Evolutionary conservation across 2,113 vertebrate genomes (phyloP), one percentile per base, ranked within the genome.

Genomic region (Otis tarda): DNA sequence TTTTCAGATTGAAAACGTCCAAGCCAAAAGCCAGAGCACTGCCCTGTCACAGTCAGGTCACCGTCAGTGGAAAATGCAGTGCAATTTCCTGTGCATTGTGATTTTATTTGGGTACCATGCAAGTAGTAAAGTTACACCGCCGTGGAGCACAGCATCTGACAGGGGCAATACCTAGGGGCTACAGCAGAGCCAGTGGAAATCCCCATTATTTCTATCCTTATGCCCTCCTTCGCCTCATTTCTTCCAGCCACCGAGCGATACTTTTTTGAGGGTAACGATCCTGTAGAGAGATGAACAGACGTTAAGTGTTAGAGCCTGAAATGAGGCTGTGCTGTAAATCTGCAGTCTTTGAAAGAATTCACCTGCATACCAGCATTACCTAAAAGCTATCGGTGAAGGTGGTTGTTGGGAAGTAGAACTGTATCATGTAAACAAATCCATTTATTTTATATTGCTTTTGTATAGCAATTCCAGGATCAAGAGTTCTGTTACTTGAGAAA

Each of bases 401-500:
- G 33, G 89, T 86, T 87, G 60, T 14, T 87, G 28, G 73, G 65
- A 96, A 94, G 61, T 82, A 55, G 77, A 78, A 64, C 24, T 82
- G 45, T 57, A 65, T 64, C 69, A 17, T 69, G 41, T 79, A 89
- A 96, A 96, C 73, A 85, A 92, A 85, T 79, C 76, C 89, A 43
- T 90, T 93, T 95, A 76, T 96, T 91, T 87, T 77, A 67, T 88
- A 80, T 75, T 83, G 70, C 83, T 94, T 94, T 90, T 0, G 0
- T 61, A 31, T 71, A 84, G 82, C 53, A 47, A 80, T 94, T 93
- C 77, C 61, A 94, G 78, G 65, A 96, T 96, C 84, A 82, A 80
- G 91, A 95, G 65, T 87, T 94, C 69, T 96, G 91, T 94, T 96
- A 90, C 52, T 94, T 71, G 88, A 95, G 94, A 95, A 95, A 97